Percentiles rank a stretch among this genome's conserved stretches.
Conservation (phyloP, 2,797 vertebrate genomes). For the Notoglanidium macrostoma region DNA sequence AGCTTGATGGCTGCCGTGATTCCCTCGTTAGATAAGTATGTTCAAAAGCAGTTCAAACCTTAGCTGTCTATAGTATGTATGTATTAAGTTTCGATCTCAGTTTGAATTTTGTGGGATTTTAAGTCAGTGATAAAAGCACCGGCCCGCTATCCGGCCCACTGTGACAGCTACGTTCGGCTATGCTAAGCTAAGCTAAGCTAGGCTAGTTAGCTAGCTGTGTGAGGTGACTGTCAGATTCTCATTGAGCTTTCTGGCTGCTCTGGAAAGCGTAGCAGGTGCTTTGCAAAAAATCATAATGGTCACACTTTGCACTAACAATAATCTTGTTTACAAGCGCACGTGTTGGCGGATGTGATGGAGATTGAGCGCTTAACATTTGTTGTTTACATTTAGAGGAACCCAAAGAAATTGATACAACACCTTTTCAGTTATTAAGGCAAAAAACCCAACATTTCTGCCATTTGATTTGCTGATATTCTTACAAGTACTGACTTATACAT, state of each 20-base stretch:
- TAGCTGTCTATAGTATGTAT: not conserved
- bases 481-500: not conserved
- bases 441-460: not conserved
- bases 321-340: not conserved
- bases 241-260: not conserved
- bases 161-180: not conserved
- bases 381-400: not conserved
- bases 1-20: not conserved
- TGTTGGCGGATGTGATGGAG: too few relatives aligned
- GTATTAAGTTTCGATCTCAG: not conserved
- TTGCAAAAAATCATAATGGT: not conserved
- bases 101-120: not conserved
- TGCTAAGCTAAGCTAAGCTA: not conserved
- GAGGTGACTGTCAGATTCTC: constrained; percentile 1
- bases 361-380: not conserved
- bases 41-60: not conserved
- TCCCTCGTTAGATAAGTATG: not conserved
- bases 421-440: not conserved
- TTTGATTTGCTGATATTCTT: not conserved
- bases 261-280: not conserved
- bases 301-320: not conserved
- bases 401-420: too few relatives aligned
- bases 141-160: not conserved
- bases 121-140: not conserved
- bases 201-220: not conserved